phyloP scores from a whole-genome alignment of 2,888 invertebrate species.

The Nycteola revayana region DNA sequence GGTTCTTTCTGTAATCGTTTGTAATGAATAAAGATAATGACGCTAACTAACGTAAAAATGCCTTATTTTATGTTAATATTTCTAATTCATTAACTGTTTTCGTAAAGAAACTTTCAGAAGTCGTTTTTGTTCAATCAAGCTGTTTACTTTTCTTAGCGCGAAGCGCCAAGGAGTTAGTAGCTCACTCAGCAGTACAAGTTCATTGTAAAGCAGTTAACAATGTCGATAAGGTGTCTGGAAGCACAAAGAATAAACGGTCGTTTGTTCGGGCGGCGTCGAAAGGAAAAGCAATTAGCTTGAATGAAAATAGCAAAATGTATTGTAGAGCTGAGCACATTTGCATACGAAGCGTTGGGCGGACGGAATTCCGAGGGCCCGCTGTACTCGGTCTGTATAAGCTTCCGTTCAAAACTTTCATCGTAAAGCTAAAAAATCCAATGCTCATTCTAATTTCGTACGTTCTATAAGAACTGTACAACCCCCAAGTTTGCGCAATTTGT shows the following conservation, averaged over 20 bases:
- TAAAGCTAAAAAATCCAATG: conserved; percentile 51
- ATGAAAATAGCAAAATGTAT: conserved; percentile 71
- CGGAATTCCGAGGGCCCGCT: conserved; percentile 49
- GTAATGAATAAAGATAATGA: no score
- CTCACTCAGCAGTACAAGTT: conserved; percentile 7
- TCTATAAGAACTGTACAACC: conserved; percentile 16
- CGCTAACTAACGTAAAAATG: no score
- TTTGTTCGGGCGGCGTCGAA: conserved; percentile 56
- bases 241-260: conserved; percentile 54
- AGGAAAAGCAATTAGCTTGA: conserved; percentile 76
- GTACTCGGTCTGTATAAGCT: conserved; percentile 46
- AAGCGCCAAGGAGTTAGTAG: no score
- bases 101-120: no score
- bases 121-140: no score
- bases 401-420: conserved; percentile 54
- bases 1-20: no score
- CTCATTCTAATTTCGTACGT: conserved; percentile 26
- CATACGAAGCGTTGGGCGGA: conserved; percentile 61
- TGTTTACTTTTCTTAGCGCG: no score
- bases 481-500: conserved; percentile 26
- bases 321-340: conserved; percentile 66
- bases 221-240: conserved; percentile 49
- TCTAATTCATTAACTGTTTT: no score
- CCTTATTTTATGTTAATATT: no score
- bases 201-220: conserved; percentile 35